phyloP scores from a whole-genome alignment of 2,797 vertebrate genomes.

The Triplophysa bombifrons region DNA sequence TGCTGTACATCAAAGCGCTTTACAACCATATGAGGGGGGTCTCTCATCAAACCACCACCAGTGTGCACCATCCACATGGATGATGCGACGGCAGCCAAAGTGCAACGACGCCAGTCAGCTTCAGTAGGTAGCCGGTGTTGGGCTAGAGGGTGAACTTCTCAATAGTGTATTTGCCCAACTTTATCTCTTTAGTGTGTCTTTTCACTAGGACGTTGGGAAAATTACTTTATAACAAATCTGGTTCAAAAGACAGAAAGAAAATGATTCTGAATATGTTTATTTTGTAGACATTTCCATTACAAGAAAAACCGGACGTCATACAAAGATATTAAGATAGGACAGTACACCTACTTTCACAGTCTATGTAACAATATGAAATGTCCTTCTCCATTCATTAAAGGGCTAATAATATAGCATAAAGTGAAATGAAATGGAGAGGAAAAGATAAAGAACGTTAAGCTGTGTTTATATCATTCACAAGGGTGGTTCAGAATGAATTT shows the following conservation, averaged over 20 bases:
- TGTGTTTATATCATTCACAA: constrained; percentile 43
- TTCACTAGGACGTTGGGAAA: not conserved
- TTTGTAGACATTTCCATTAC: constrained; percentile 66
- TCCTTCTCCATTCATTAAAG: constrained; percentile 57
- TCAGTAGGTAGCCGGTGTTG: no score
- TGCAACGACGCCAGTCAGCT: no score
- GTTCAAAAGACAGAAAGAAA: constrained; percentile 22
- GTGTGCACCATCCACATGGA: no score
- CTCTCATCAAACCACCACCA: no score
- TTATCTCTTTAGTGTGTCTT: not conserved
- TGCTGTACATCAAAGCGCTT: no score
- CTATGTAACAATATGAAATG: constrained; percentile 53
- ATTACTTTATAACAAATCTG: constrained; percentile 1
- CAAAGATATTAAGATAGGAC: constrained; percentile 62
- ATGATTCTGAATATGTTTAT: constrained; percentile 68
- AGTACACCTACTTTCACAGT: constrained; percentile 65
- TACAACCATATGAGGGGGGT: no score
- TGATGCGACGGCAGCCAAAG: no score
- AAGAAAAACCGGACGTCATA: constrained; percentile 66
- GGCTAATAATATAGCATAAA: constrained; percentile 49
- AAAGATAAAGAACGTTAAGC: constrained; percentile 47
- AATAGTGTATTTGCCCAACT: no score
- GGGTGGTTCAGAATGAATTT: constrained; percentile 39
- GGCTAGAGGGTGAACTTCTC: no score
- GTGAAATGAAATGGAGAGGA: constrained; percentile 49